These are phyloP conservation scores for Anhinga rufa DNA, from an alignment of 2,113 vertebrate genomes.

Conservation along the genomic window DNA sequence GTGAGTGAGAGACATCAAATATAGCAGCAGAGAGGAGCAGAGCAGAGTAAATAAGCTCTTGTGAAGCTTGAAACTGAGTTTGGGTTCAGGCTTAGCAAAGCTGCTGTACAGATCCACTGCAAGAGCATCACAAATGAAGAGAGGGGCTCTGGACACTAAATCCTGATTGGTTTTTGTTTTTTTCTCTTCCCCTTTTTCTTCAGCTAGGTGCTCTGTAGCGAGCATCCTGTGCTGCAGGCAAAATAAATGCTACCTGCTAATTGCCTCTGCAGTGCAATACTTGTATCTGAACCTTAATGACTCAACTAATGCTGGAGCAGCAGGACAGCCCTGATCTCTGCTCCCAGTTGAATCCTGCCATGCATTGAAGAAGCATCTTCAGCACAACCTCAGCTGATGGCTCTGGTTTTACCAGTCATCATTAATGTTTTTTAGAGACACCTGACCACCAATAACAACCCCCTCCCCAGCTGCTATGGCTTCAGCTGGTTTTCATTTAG, in stretches of 20 bases:
- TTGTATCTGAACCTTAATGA: background rate
- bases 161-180: background rate
- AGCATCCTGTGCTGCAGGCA: background rate
- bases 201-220: background rate
- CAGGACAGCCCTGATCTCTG: background rate
- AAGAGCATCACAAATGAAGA: background rate
- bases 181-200: fast-evolving
- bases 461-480: background rate
- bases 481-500: background rate
- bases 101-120: fast-evolving
- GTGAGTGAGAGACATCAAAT: background rate
- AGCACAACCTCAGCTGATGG: background rate
- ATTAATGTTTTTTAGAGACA: background rate
- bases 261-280: background rate
- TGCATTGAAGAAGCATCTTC: background rate
- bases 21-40: background rate
- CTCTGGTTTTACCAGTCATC: background rate
- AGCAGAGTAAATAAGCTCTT: background rate
- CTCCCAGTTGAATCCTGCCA: background rate
- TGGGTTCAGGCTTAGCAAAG: background rate
- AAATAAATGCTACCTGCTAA: background rate
- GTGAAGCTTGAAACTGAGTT: background rate
- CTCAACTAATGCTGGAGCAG: background rate
- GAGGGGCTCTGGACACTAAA: background rate
- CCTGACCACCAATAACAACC: background rate